These are phyloP conservation scores for Drosophila glabriapex DNA, from an alignment of 2,888 invertebrate species.

Conservation along the genomic window DNA sequence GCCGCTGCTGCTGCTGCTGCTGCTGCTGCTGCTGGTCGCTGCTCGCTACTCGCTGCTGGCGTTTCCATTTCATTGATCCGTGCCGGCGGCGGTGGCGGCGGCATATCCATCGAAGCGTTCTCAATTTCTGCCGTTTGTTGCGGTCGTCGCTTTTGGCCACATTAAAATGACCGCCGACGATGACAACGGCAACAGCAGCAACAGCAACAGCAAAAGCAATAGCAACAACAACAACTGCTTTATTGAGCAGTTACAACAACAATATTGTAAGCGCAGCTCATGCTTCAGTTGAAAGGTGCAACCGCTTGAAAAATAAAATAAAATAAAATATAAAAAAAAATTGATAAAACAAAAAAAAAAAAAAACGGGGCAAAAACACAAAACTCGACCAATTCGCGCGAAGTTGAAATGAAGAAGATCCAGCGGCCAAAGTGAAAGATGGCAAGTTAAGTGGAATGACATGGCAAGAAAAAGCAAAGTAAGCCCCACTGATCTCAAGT, in stretches of 20 bases:
- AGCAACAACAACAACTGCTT: constrained; percentile 38
- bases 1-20: constrained; percentile 42
- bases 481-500: constrained; percentile 56
- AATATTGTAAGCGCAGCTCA: constrained; percentile 59
- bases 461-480: constrained; percentile 60
- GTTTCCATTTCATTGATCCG: constrained; percentile 82
- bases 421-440: constrained; percentile 65
- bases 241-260: constrained; percentile 42
- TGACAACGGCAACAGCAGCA: constrained; percentile 38
- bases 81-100: constrained; percentile 64
- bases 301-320: constrained; percentile 36
- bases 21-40: constrained; percentile 52
- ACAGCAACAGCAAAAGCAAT: constrained; percentile 18
- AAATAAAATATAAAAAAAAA: not conserved
- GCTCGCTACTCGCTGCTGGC: constrained; percentile 54
- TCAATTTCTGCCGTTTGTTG: constrained; percentile 79
- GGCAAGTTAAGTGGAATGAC: constrained; percentile 81
- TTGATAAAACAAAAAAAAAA: not conserved
- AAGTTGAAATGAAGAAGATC: constrained; percentile 75
- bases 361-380: constrained; percentile 19
- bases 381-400: constrained; percentile 78
- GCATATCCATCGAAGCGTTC: constrained; percentile 74
- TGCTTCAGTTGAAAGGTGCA: constrained; percentile 69
- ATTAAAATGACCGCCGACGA: constrained; percentile 82
- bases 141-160: constrained; percentile 78